Evolutionary conservation across 2,797 vertebrate species (phyloP), one percentile per base, ranked within the genome.

Genomic region (Menidia menidia): DNA sequence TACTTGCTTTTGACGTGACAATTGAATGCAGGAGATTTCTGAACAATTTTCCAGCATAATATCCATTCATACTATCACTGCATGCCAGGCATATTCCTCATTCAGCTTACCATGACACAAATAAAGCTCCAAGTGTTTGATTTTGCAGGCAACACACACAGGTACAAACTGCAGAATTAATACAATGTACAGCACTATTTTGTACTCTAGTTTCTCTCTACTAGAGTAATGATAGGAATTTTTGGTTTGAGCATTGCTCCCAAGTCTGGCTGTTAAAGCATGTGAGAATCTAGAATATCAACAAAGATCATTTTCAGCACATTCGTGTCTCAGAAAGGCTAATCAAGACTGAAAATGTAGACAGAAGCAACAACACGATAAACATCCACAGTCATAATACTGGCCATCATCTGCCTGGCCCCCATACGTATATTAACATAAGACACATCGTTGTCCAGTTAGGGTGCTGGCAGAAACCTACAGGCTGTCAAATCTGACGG

Each of bases 401-500:
- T 41, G 12, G 39, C 1, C 33, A 25, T 61, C 63, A 57, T 25
- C 25, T 25, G 25, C 25, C 25, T 25, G 25, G 25, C 25, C 25
- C 25, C 25, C 25, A 25, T 25, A 25, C 25, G 25, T 25, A 25
- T 25, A 25, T 25, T 25, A 25, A 25, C 25, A 25, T 25, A 25
- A 2, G 25, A 25, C 25, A 25, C 25, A 25, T 25, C 25, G 35
- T 61, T 55, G 62, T 30, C 9, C 47, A 60, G 39, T 58, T 71
- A 18, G 60, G 72, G 51, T 43, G 56, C 66, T 87, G 81, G 72
- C 80, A 81, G 35, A 11, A 59, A 52, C 68, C 75, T 67, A 70
- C 68, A 51, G 47, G 64, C 51, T 72, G 78, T 81, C 73, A 73
- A 16, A 12, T 39, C 39, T 56, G 78, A 89, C 0, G 75, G 87